A percentile compares a stretch with the other conserved stretches of the same genome.
Conservation (phyloP, 1,140 invertebrate genomes). For the Parasteatoda tepidariorum region DNA sequence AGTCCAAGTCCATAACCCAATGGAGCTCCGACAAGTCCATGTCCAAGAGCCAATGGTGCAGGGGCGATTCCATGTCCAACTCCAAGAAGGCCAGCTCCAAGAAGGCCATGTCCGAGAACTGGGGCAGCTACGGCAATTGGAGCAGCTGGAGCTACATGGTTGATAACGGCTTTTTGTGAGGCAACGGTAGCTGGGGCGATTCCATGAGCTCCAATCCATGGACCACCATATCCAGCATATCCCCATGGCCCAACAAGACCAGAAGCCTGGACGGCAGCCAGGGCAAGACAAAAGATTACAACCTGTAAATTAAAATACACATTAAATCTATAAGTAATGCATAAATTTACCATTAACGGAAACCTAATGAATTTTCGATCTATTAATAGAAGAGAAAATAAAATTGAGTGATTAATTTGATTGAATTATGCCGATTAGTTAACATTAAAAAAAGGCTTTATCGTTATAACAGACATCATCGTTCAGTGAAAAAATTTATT, state of each 20-base stretch:
- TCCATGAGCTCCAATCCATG: not conserved
- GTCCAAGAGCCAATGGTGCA: not conserved
- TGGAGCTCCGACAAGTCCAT: not conserved
- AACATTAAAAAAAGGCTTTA: too few relatives aligned
- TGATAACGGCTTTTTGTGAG: not conserved
- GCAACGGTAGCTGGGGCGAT: not conserved
- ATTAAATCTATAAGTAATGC: too few relatives aligned
- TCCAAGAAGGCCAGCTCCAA: not conserved
- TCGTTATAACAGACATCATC: too few relatives aligned
- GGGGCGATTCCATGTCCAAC: not conserved
- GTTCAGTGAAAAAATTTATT: too few relatives aligned
- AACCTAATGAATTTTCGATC: too few relatives aligned
- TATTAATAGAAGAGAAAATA: too few relatives aligned
- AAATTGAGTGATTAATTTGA: too few relatives aligned
- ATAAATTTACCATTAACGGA: too few relatives aligned
- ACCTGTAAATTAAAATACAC: not conserved
- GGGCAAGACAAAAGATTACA: not conserved
- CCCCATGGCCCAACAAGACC: not conserved
- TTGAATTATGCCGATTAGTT: too few relatives aligned
- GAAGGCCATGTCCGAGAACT: not conserved
- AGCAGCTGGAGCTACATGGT: not conserved
- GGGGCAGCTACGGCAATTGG: not conserved
- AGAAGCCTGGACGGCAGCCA: not conserved
- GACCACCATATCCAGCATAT: not conserved
- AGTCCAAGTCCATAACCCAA: not conserved